Percentiles rank a stretch among this genome's conserved stretches.
Conservation (phyloP, 2,113 vertebrate genomes). For the Pandion haliaetus region DNA sequence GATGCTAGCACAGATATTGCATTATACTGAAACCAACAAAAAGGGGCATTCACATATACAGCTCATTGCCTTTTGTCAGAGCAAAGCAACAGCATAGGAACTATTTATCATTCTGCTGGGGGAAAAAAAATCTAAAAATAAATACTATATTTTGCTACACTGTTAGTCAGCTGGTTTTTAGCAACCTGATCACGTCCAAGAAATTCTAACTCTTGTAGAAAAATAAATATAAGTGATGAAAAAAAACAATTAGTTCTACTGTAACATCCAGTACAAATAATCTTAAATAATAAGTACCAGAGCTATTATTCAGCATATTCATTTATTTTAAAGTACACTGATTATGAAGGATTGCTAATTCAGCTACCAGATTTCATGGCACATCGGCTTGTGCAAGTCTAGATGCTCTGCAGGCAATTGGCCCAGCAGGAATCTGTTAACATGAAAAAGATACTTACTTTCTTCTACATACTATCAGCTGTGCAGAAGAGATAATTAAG, state of each 20-base stretch:
- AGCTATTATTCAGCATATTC: not conserved
- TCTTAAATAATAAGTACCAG: not conserved
- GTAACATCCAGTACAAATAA: not conserved
- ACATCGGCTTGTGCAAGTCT: not conserved
- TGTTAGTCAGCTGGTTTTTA: slow-evolving; percentile 38
- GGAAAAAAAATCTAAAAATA: not conserved
- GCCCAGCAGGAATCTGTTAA: not conserved
- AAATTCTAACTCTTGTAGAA: slow-evolving; percentile 3
- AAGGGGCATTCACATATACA: slow-evolving; percentile 21
- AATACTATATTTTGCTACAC: slow-evolving; percentile 14
- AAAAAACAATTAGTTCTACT: not conserved
- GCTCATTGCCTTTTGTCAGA: slow-evolving; percentile 38
- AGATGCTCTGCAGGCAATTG: not conserved
- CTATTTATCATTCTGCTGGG: slow-evolving; percentile 27
- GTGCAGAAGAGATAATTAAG: not conserved
- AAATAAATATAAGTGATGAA: not conserved
- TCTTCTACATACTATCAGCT: not conserved
- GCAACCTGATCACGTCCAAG: slow-evolving; percentile 15
- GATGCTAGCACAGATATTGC: slow-evolving; percentile 30
- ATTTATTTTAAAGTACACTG: slow-evolving; percentile 8
- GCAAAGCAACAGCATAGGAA: not conserved
- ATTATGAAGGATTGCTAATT: slow-evolving; percentile 1
- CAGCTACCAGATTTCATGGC: not conserved
- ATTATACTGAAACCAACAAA: slow-evolving; percentile 53
- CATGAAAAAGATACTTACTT: not conserved